Evolutionary conservation across 2,113 vertebrate species (phyloP), one percentile per base, ranked within the genome.

Genomic region (Morone saxatilis): DNA sequence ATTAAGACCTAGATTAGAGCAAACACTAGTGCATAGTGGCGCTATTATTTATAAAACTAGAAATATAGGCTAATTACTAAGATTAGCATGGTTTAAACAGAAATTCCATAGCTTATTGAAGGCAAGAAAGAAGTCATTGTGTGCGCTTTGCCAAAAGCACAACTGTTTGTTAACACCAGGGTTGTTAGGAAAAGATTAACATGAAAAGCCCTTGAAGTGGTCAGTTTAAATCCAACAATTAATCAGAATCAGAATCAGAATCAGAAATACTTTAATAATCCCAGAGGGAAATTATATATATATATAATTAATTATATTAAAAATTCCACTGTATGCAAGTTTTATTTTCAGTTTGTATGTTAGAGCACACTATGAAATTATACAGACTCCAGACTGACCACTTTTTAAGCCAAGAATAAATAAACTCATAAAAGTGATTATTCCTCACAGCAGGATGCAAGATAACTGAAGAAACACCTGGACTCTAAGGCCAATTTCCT

Each of bases 1-100:
- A 47, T 71, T 57, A 71, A 56, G 14, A 73, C 31, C n/a, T 43
- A 47, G 36, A 45, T n/a, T 41, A 53, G 1, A 80, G 59, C 53
- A 45, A 78, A 73, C 5, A 60, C 10, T 16, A 14, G 17, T 69
- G 45, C 11, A 76, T 20, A 36, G 36, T 45, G 11, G 14, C 43
- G n/a, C 17, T 13, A 22, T 57, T 50, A 62, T 76, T 78, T 17
- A 31, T 25, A 66, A 45, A 61, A 67, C n/a, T 36, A 50, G 69
- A 13, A 47, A 66, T 41, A 19, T 12, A 4, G 38, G 45, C 1
- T 71, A 51, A 70, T 75, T 66, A n/a, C 31, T 11, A 43, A 70
- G 80, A 82, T 89, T 90, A 88, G 8, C 62, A 20, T 47, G 22
- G 45, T 53, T 76, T 19, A 71, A 68, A 38, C 54, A 70, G 51